Base-by-base conservation (phyloP, 2,888 invertebrate genomes). In the Mesorhabditis spiculigera region DNA sequence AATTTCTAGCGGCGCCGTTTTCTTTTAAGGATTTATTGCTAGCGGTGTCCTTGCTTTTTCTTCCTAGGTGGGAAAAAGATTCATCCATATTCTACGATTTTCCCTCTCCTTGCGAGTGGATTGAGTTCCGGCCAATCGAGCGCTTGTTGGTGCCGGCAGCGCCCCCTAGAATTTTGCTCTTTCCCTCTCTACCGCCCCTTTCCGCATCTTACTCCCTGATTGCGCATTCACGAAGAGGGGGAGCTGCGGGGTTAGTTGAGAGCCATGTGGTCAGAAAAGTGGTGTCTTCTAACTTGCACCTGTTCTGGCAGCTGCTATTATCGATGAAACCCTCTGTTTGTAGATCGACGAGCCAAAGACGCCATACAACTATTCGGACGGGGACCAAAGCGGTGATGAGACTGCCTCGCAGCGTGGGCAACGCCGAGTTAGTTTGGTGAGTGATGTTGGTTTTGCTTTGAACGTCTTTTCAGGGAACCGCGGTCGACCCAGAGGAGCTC, bases 271-370 rank as follows among this genome's bases (percentile, higher is more conserved):
- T 28, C 13, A 67, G 50, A 16, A 67, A 41, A 16, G 28, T 41
- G 13, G 63, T 41, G 42, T 41, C 42, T 63, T 63, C 6, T 4
- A 8, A 58, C 5, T 5, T 44, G 45, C n/a, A 42, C 45, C 5
- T 43, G 13, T 58, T 62, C 16, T 16, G 5, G 5, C 43, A 4
- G 13, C 10, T 8, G 43, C 5, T 58, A 45, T n/a, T 41, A 43
- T 41, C 65, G 13, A 5, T 68, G 13, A 16, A 28, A 71, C 42
- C 28, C 42, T n/a, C n/a, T 63, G 1, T 43, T 71, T 76, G 69
- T 62, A 84, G 84, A 85, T 84, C 91, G 84, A 94, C 84, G 98
- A 98, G 88, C 97, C 98, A 3, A 96, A 96, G 88, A 98, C 98
- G 43, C 98, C 98, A 0, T 93, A 90, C 83, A 90, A 90, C 86